Evolutionary conservation across 1,140 invertebrate genomes (phyloP).

Genomic region (Mya arenaria): DNA sequence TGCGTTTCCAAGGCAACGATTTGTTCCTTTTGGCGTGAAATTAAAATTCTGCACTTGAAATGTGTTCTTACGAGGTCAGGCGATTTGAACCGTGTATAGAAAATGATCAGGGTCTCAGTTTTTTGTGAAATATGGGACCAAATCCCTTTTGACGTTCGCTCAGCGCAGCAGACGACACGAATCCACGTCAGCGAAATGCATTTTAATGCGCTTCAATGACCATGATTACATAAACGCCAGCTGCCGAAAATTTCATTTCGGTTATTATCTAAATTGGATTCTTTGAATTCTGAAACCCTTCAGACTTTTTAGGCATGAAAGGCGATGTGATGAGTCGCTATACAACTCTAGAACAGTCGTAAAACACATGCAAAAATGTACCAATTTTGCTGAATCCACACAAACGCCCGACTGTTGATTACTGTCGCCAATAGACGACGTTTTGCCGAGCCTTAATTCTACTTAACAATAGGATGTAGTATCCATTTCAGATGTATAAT

Average conservation of each 20-base stretch:
- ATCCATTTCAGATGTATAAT: no score
- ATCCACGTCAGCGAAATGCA: conserved; percentile 15
- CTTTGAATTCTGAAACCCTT: neutral
- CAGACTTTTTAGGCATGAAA: no score
- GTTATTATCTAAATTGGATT: conserved; percentile 1
- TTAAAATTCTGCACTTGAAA: neutral
- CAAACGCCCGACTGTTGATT: no score
- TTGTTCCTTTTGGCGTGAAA: neutral
- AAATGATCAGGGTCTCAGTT: neutral
- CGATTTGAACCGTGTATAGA: neutral
- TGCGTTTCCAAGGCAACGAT: neutral
- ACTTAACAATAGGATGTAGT: no score
- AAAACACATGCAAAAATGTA: no score
- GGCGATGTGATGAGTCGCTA: no score
- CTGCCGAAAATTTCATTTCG: neutral
- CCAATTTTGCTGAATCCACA: no score
- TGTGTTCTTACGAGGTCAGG: neutral
- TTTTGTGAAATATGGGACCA: neutral
- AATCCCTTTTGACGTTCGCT: neutral
- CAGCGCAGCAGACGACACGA: conserved; percentile 11
- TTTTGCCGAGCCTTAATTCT: no score
- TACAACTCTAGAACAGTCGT: no score
- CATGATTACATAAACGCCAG: neutral
- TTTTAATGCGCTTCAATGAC: conserved; percentile 21
- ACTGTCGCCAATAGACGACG: no score